Conservation (phyloP, 2,113 vertebrate genomes). For the Nannospalax galili region DNA sequence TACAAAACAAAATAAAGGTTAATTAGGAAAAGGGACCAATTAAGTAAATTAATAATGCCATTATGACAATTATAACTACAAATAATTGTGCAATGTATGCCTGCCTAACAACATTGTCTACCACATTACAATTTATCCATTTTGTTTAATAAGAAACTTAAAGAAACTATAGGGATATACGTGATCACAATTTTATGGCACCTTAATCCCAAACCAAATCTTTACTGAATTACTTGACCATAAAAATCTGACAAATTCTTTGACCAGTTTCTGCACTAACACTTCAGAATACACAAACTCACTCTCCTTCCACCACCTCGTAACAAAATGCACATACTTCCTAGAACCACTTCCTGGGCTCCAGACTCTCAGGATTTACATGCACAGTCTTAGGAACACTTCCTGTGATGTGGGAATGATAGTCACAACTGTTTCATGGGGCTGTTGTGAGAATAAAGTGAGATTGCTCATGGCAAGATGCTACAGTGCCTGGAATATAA, state of each 20-base stretch:
- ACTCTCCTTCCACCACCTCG: neutral
- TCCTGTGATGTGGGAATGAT: neutral
- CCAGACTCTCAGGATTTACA: neutral
- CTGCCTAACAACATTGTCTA: slow-evolving; percentile 9
- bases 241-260: neutral
- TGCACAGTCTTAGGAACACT: neutral
- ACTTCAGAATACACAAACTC: slow-evolving; percentile 35
- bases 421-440: neutral
- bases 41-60: slow-evolving; percentile 20
- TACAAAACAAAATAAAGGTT: slow-evolving; percentile 54
- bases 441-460: neutral
- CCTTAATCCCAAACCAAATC: neutral
- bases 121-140: neutral
- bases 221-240: slow-evolving; percentile 29
- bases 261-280: neutral
- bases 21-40: slow-evolving; percentile 12
- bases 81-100: slow-evolving; percentile 10
- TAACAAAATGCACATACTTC: neutral
- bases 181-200: neutral
- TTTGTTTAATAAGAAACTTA: neutral
- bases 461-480: neutral
- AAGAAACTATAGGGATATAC: neutral
- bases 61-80: slow-evolving; percentile 20
- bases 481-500: neutral
- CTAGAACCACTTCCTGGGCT: neutral